Percentiles rank a stretch among this genome's conserved stretches.
Evolutionary conservation across 2,888 invertebrate genomes (phyloP).

Genomic region (Galerucella nymphaeae): DNA sequence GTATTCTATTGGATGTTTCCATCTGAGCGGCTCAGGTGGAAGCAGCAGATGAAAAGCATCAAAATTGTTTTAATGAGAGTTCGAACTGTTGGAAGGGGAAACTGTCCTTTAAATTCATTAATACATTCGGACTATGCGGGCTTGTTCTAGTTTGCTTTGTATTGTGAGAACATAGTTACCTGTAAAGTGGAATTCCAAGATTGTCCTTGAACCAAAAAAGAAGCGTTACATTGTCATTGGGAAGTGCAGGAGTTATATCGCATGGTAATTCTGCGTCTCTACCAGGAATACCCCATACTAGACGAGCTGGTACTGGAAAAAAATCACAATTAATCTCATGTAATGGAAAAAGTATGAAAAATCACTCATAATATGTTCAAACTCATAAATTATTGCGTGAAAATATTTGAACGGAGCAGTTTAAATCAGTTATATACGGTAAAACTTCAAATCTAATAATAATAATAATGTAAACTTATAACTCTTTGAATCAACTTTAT

Average conservation of each 20-base stretch:
- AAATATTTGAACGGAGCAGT: neutral
- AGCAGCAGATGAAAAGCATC: no score
- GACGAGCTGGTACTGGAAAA: conserved; percentile 73
- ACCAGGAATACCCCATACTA: conserved; percentile 82
- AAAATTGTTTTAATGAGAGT: no score
- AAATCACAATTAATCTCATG: neutral
- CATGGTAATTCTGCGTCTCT: conserved; percentile 84
- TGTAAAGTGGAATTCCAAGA: conserved; percentile 86
- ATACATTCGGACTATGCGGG: no score
- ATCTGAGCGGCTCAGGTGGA: no score
- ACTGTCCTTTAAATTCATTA: no score
- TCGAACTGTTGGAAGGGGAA: no score
- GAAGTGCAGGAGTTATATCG: conserved; percentile 80
- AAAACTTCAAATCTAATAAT: neutral
- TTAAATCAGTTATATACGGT: neutral
- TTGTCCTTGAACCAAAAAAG: conserved; percentile 92
- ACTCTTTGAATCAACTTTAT: no score
- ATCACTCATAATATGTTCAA: no score
- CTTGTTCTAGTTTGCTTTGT: neutral
- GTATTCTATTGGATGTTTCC: no score
- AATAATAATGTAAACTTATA: no score
- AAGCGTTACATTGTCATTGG: conserved; percentile 80
- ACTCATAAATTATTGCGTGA: neutral
- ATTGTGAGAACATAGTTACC: conserved; percentile 66
- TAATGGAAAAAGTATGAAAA: neutral